phyloP scores from a whole-genome alignment of 2,797 vertebrate genomes.

The Leucoraja ocellata region DNA sequence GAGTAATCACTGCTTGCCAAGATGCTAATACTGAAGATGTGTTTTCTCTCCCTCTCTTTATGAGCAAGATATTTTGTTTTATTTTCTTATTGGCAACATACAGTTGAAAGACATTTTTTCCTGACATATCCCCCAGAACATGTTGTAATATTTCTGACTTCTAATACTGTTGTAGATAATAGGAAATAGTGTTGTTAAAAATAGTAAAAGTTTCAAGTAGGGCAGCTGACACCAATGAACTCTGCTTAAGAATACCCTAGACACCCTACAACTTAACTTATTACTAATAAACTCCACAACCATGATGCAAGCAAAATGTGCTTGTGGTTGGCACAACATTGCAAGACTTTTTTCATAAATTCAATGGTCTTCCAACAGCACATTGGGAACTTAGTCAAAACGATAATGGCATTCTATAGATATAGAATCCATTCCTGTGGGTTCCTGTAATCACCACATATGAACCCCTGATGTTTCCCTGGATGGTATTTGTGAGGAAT shows the following conservation, averaged over 20 bases:
- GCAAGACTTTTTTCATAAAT: not conserved
- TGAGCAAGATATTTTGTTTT: no score
- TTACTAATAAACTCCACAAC: not conserved
- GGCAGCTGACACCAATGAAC: not conserved
- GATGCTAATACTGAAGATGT: not conserved
- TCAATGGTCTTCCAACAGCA: not conserved
- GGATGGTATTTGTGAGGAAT: no score
- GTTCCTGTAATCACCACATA: not conserved
- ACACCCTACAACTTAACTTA: not conserved
- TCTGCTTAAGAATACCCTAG: not conserved
- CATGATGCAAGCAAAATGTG: not conserved
- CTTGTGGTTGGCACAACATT: not conserved
- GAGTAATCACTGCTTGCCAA: not conserved
- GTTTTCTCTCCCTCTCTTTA: no score
- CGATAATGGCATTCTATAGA: no score
- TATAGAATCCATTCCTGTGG: not conserved
- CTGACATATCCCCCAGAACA: not conserved
- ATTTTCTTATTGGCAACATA: not conserved
- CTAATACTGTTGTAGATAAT: not conserved
- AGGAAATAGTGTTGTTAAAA: not conserved
- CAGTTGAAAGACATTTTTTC: not conserved
- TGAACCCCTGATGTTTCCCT: not conserved
- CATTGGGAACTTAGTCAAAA: not conserved
- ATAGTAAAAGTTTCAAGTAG: not conserved
- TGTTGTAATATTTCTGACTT: not conserved